Evolutionary conservation across 2,888 invertebrate species (phyloP).

Genomic region (Pyrochroa serraticornis): DNA sequence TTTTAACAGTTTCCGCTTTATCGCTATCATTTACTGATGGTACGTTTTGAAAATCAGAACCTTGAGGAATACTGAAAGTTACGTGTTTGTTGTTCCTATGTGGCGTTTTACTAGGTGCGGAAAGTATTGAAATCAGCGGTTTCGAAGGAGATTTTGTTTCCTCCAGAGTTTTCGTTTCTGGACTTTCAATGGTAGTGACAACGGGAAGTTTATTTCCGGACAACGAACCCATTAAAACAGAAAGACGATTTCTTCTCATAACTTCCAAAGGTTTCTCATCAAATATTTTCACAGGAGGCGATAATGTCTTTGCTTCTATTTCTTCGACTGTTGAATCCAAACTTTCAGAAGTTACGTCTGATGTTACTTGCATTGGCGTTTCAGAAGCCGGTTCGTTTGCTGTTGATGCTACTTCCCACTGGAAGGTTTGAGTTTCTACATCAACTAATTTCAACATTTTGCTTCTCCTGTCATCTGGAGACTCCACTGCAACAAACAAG

Average conservation of each 20-base stretch:
- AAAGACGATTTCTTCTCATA: slow-evolving; percentile 51
- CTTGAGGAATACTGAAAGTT: slow-evolving; percentile 45
- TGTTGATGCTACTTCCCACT: too few relatives aligned
- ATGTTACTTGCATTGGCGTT: too few relatives aligned
- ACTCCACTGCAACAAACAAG: too few relatives aligned
- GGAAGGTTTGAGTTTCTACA: too few relatives aligned
- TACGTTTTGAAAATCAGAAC: background rate
- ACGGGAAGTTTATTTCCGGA: too few relatives aligned
- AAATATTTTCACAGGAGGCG: slow-evolving; percentile 42
- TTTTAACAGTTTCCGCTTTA: slow-evolving; percentile 1
- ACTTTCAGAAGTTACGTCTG: too few relatives aligned
- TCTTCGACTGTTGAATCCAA: background rate
- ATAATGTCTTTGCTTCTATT: slow-evolving; percentile 15
- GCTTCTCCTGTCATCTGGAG: too few relatives aligned
- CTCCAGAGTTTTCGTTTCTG: background rate
- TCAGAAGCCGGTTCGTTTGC: too few relatives aligned
- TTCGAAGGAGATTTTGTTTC: slow-evolving; percentile 19
- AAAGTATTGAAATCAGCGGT: slow-evolving; percentile 44
- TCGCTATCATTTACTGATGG: background rate
- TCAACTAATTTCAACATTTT: too few relatives aligned
- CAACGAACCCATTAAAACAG: slow-evolving; percentile 48
- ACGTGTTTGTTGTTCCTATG: slow-evolving; percentile 47
- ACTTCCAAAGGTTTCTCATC: slow-evolving; percentile 50
- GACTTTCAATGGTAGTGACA: background rate
- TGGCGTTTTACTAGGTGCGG: slow-evolving; percentile 41